These are phyloP conservation scores for Lerema accius DNA, from an alignment of 1,140 invertebrate genomes.

Conservation along the genomic window DNA sequence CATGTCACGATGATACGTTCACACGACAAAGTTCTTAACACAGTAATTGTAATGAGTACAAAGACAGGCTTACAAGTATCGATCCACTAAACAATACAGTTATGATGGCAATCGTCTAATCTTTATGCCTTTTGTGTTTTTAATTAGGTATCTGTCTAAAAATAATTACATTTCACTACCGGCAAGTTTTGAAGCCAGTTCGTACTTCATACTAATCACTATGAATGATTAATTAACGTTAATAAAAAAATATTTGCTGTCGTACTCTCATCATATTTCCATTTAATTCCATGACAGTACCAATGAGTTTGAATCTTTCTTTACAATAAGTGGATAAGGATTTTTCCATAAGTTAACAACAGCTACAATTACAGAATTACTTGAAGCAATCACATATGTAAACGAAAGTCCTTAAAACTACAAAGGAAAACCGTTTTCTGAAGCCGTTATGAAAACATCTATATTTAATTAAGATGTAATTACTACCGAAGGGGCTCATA, in stretches of 20 bases:
- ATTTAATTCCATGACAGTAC: too few species aligned
- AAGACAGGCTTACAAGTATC: conserved; percentile 5
- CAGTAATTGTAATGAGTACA: conserved; percentile 30
- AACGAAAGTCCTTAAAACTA: background rate
- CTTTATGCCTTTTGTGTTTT: conserved; percentile 3
- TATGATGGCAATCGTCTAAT: conserved; percentile 17
- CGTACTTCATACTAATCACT: too few species aligned
- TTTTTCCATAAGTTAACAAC: too few species aligned
- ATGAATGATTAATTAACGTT: too few species aligned
- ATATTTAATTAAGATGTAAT: background rate
- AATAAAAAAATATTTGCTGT: too few species aligned
- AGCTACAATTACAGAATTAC: too few species aligned
- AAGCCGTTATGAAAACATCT: background rate
- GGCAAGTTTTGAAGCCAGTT: background rate
- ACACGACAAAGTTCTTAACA: conserved; percentile 55
- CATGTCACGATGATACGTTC: conserved; percentile 61
- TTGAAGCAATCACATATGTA: too few species aligned
- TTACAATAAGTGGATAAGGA: too few species aligned
- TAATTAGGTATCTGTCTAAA: conserved; percentile 26
- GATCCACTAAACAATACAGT: conserved; percentile 22
- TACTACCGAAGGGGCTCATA: background rate
- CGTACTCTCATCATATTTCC: too few species aligned
- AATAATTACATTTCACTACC: conserved; percentile 1
- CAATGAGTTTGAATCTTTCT: too few species aligned
- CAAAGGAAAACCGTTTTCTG: background rate